These are phyloP conservation scores for Petaurus breviceps DNA, from an alignment of 2,113 vertebrate genomes.

Conservation along the genomic window DNA sequence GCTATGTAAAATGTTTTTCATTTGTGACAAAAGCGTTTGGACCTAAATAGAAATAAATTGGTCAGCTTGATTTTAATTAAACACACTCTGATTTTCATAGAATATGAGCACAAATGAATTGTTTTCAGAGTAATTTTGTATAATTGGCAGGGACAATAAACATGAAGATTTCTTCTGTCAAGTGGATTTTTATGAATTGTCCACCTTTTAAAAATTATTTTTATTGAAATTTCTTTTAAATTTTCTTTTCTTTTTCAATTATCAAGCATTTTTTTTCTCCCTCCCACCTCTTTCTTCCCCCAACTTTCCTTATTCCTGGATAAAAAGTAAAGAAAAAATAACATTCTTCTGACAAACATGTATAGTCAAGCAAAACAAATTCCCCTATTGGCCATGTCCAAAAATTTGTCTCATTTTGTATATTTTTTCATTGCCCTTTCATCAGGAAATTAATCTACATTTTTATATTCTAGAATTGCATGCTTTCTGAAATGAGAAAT, in stretches of 20 bases:
- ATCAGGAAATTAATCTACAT: background rate
- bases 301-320: background rate
- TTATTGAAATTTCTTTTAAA: background rate
- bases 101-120: background rate
- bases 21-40: slow-evolving; percentile 4
- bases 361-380: background rate
- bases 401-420: background rate
- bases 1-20: background rate
- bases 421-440: background rate
- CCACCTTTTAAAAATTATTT: background rate
- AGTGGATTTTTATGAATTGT: background rate
- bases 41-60: background rate
- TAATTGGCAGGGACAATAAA: background rate
- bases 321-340: background rate
- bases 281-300: background rate
- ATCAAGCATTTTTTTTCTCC: slow-evolving; percentile 8
- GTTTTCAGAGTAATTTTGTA: background rate
- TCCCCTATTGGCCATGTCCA: background rate
- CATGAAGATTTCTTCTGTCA: background rate
- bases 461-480: background rate
- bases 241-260: background rate
- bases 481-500: background rate
- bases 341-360: background rate
- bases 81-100: slow-evolving; percentile 32
- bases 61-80: slow-evolving; percentile 13